Evolutionary conservation across 2,888 invertebrate species (phyloP), one percentile per base, ranked within the genome.

Genomic region (Drosophila neonasuta): DNA sequence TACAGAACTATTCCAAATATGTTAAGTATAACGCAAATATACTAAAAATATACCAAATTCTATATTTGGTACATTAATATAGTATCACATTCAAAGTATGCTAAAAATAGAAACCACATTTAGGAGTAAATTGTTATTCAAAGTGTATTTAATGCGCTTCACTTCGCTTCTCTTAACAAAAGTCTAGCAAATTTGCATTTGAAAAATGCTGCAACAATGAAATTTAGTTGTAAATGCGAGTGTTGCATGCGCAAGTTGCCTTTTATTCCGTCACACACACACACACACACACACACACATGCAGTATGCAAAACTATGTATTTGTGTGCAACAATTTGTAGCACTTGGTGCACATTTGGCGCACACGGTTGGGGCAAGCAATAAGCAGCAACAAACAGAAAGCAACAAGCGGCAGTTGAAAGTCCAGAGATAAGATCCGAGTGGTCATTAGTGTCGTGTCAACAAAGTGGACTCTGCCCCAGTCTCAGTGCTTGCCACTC

Each of bases 401-500:
- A 69, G 65, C 57, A 48, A 29, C 63, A 50, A 66, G 50, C 62
- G 64, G 62, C 64, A 54, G n/a, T 24, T 4, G 24, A 58, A 57
- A 57, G 55, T 42, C 52, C 65, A 68, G 87, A 68, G 87, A 87
- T 85, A 85, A 71, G 77, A 82, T 85, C 86, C 68, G 80, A 81
- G 86, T 87, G 82, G 87, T 81, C 87, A 87, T 81, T 81, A 85
- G 87, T 71, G 81, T 81, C 76, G 73, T 81, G 87, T 85, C 87
- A 86, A 84, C 85, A 81, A 66, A 68, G 60, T 58, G 67, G 39
- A 71, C 45, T 62, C 20, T 42, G 50, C 66, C 13, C 64, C 75
- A 20, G 20, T 3, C 20, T 20, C 39, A 39, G 39, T 13, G 5
- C 13, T 13, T 15, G 13, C 39, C 32, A 8, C 32, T 32, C 29